Conservation (phyloP, 2,113 vertebrate species). For the Hucho hucho region DNA sequence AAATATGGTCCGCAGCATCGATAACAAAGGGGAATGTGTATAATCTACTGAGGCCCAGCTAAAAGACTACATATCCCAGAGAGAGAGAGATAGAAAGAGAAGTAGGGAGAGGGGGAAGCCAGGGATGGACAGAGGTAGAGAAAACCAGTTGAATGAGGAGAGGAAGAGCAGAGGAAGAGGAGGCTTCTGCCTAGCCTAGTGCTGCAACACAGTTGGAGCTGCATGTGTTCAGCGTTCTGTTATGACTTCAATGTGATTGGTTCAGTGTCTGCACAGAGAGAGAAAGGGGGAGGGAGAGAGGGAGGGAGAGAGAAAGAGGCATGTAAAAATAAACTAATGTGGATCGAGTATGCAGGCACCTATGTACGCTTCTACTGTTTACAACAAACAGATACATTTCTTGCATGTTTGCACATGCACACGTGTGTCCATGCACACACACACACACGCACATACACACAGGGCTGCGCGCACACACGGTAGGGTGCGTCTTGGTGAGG, state of each 20-base stretch:
- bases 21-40: background rate
- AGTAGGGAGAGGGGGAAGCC: background rate
- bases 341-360: background rate
- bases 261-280: slow-evolving; percentile 4
- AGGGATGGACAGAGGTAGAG: background rate
- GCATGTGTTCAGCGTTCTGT: background rate
- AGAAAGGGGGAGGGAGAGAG: slow-evolving; percentile 15
- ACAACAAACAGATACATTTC: slow-evolving; percentile 1
- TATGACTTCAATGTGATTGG: background rate
- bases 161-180: background rate
- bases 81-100: background rate
- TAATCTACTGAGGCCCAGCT: background rate
- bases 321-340: background rate
- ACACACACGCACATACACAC: slow-evolving; percentile 23
- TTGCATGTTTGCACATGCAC: slow-evolving; percentile 16
- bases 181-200: background rate
- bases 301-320: background rate
- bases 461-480: background rate
- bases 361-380: slow-evolving; percentile 11
- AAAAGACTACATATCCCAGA: slow-evolving; percentile 8
- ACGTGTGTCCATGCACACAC: slow-evolving; percentile 30
- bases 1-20: slow-evolving; percentile 17
- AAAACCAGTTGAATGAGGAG: slow-evolving; percentile 8
- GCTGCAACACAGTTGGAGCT: background rate
- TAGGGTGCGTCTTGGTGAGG: too few relatives aligned